Evolutionary conservation across 2,113 vertebrate genomes (phyloP).

Genomic region (Gavia stellata): DNA sequence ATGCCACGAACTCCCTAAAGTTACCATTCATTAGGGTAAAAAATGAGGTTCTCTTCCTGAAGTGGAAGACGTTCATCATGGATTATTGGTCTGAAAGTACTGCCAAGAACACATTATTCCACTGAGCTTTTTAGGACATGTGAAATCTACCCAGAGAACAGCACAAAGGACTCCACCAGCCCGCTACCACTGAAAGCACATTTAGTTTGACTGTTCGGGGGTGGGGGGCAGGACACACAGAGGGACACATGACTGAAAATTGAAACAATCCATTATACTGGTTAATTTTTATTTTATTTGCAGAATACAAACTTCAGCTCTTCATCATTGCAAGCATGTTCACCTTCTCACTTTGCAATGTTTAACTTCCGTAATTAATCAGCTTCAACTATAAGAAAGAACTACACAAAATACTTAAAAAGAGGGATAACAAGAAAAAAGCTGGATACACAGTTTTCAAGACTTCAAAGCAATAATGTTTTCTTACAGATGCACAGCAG

Average conservation of each 20-base stretch:
- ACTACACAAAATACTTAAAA: background rate
- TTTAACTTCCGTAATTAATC: background rate
- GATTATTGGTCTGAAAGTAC: background rate
- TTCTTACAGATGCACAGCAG: slow-evolving; percentile 14
- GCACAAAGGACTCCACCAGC: background rate
- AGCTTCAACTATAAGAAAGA: background rate
- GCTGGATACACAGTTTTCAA: slow-evolving; percentile 6
- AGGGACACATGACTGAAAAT: background rate
- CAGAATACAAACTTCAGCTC: background rate
- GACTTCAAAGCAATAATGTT: slow-evolving; percentile 32
- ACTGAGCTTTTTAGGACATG: rapidly evolving
- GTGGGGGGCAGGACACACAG: background rate
- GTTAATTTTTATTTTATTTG: background rate
- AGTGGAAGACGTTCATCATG: background rate
- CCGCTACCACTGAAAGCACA: background rate
- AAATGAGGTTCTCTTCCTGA: background rate
- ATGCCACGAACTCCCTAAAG: background rate
- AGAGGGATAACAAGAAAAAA: background rate
- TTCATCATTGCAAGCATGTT: background rate
- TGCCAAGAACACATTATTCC: background rate
- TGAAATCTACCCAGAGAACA: background rate
- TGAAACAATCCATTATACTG: background rate
- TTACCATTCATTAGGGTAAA: background rate
- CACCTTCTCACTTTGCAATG: background rate
- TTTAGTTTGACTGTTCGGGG: no score